Percentiles rank a stretch among this genome's conserved stretches.
phyloP scores from a whole-genome alignment of 1,140 invertebrate genomes.

The Diuraphis noxia region DNA sequence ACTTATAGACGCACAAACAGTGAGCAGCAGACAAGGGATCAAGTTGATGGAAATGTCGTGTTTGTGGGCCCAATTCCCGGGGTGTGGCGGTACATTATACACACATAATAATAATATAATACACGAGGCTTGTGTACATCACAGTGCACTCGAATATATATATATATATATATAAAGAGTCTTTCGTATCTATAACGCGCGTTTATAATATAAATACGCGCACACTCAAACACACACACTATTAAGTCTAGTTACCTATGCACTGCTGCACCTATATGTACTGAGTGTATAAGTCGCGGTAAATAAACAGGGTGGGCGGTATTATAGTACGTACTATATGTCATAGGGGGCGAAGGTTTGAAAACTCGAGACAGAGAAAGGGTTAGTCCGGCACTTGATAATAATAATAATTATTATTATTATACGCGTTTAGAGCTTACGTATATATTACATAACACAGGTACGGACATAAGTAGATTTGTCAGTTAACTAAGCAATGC shows the following conservation, averaged over 20 bases:
- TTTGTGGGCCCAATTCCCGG: background rate
- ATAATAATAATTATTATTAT: too few species aligned
- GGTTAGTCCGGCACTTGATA: background rate
- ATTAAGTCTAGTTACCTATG: background rate
- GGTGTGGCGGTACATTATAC: background rate
- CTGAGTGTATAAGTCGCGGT: too few species aligned
- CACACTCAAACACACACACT: too few species aligned
- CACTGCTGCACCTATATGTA: too few species aligned
- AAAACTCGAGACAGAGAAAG: background rate
- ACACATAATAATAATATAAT: background rate
- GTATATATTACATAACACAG: background rate
- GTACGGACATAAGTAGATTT: background rate
- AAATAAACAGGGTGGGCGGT: too few species aligned
- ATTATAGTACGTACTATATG: too few species aligned
- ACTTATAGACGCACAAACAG: background rate
- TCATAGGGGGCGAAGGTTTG: background rate
- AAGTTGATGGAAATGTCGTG: conserved; percentile 39
- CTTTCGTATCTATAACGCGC: background rate
- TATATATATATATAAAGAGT: background rate
- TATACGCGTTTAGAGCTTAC: conserved; percentile 14
- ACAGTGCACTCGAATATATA: background rate
- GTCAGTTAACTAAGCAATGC: background rate
- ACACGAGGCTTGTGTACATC: background rate
- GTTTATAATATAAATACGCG: too few species aligned
- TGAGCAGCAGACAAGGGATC: background rate